Evolutionary conservation across 2,888 invertebrate genomes (phyloP), one percentile per base, ranked within the genome.

Genomic region (Ecdyonurus torrentis): DNA sequence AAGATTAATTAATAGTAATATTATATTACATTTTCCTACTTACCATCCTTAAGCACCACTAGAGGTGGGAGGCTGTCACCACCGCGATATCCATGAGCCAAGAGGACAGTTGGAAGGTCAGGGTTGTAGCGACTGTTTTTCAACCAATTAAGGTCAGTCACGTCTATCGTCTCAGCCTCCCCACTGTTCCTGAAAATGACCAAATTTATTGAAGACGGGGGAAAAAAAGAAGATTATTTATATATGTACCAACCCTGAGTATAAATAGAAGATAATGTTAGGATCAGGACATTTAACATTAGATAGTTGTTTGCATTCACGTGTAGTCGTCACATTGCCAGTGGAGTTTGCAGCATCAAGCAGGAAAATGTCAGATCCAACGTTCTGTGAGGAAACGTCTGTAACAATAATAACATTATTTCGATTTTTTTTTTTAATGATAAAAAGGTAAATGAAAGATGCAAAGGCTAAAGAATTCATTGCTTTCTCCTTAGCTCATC

Each of bases 61-160:
- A 87, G 86, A 0, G 89, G 89, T 53, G 88, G 72, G 0, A 82
- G 81, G 68, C 86, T 85, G 68, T 87, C 86, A 0, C 86, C 86
- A 0, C 89, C 88, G 1, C 87, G 88, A 71, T 89, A 89, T 1
- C 89, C 89, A 69, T 89, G 89, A 24, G 89, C 76, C 23, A 89
- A 72, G 61, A 89, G 73, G 23, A 87, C 78, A 66, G 58, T 59
- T 5, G 59, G 24, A 1, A 25, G 24, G 10, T 52, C 59, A 5
- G 63, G 59, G 25, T 63, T 55, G 55, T 20, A 55, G 5, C 5
- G 10, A n/a, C 55, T 55, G 19, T 55, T n/a, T 22, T n/a, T 22
- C n/a, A 55, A 55, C 55, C 55, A 55, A n/a, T 55, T 22, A 20
- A n/a, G 55, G 55, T 55, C 55, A 22, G 10, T 55, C 55, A 22